Base-by-base conservation (phyloP, 2,888 invertebrate genomes). In the Tanypteryx hageni region DNA sequence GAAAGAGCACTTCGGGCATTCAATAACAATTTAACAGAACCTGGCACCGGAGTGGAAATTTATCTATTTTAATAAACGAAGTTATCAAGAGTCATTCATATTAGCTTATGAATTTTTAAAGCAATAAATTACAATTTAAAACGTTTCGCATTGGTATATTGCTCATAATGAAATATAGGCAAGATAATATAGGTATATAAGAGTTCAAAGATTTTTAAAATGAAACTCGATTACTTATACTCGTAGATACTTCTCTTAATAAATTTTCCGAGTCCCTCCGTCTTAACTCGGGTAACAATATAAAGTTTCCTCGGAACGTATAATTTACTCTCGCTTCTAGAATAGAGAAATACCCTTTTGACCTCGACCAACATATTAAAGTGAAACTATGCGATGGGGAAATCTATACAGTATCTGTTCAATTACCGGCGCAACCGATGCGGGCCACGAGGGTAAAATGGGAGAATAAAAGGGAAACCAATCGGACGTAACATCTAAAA, bases 291-390 rank as follows among this genome's bases (percentile, higher is more conserved):
- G 22, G 13, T 76, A 76, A 27, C 27, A 27, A 76, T 76, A 27
- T 11, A 76, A 76, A 27, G 22, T 76, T 27, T 22, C 22, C 22
- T 76, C 22, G 18, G 22, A 76, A 76, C 76, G 76, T 76, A 76
- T 76, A 76, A 76, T 76, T 76, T 76, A 76, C 76, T 76, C 27
- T 9, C 22, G 76, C 27, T 10, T 27, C 22, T 76, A n/a, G 76
- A 76, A 76, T 76, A 76, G 76, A 76, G 27, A 76, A 76, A 76
- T 76, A 27, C 27, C 76, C 76, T 27, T 76, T 76, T 76, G 76
- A 76, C 76, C 76, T 76, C 76, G 76, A 14, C 76, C 76, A 76
- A 76, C 76, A 27, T 76, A 27, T 27, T 76, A 22, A 76, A 13
- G 27, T 27, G 76, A 76, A 76, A 76, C 76, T 76, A 76, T 76